A percentile compares a stretch with the other conserved stretches of the same genome.
phyloP scores from a whole-genome alignment of 1,140 invertebrate genomes.

The Platyscapa corneri region DNA sequence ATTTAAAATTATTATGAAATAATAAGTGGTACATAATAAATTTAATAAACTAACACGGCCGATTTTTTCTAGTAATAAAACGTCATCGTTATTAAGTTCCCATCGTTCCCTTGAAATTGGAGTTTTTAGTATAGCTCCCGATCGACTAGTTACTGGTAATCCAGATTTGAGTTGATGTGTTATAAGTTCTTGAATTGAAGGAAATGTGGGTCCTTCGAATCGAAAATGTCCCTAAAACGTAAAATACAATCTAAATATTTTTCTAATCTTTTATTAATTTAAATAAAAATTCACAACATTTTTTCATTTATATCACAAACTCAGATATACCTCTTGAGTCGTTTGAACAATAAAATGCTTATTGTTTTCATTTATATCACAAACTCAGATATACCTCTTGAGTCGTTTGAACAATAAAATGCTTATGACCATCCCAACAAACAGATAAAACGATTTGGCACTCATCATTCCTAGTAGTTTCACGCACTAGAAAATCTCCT shows the following conservation, averaged over 20 bases:
- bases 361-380: slow-evolving; percentile 72
- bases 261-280: neutral
- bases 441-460: slow-evolving; percentile 95
- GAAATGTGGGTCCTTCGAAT: slow-evolving; percentile 95
- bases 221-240: slow-evolving; percentile 88
- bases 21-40: slow-evolving; percentile 35
- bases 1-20: neutral
- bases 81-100: slow-evolving; percentile 98
- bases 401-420: slow-evolving; percentile 98
- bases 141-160: slow-evolving; percentile 91
- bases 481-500: slow-evolving; percentile 95
- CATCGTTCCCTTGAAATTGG: slow-evolving; percentile 94
- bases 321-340: slow-evolving; percentile 87
- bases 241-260: slow-evolving; percentile 23
- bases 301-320: neutral
- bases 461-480: slow-evolving; percentile 94
- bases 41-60: slow-evolving; percentile 83
- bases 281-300: neutral
- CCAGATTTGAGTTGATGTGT: slow-evolving; percentile 89
- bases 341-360: slow-evolving; percentile 99
- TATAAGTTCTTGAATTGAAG: slow-evolving; percentile 93
- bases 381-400: slow-evolving; percentile 83
- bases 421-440: slow-evolving; percentile 95
- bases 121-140: slow-evolving; percentile 90
- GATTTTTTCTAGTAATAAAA: slow-evolving; percentile 94